Evolutionary conservation across 2,888 invertebrate genomes (phyloP).

Genomic region (Hipparchia semele): DNA sequence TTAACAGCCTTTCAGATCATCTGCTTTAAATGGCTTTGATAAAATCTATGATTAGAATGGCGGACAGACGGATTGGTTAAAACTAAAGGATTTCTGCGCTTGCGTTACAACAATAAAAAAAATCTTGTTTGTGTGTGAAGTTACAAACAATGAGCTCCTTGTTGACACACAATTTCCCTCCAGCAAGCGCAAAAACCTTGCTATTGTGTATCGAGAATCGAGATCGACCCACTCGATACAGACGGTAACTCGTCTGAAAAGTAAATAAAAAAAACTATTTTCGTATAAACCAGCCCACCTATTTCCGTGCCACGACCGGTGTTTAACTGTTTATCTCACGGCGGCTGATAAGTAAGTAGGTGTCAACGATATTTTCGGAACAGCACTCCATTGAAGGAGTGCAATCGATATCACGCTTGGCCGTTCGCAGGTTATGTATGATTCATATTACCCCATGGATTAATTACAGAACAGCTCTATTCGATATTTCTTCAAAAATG

Average conservation of each 20-base stretch:
- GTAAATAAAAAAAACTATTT: constrained; percentile 12
- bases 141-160: no score
- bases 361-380: constrained; percentile 8
- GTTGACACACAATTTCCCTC: no score
- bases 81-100: no score
- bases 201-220: not conserved
- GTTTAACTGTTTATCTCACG: not conserved
- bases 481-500: no score
- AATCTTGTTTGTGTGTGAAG: no score
- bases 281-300: constrained; percentile 10
- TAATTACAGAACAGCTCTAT: not conserved
- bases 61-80: no score
- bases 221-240: not conserved
- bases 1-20: no score
- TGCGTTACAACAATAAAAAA: no score
- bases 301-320: constrained; percentile 4
- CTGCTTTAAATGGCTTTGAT: no score
- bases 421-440: not conserved
- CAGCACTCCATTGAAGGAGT: not conserved
- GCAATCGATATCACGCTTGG: not conserved
- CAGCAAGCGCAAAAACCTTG: no score
- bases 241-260: not conserved
- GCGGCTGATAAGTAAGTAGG: constrained; percentile 1
- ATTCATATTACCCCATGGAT: not conserved
- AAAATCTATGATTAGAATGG: no score